Conservation (phyloP, 2,113 vertebrate species). For the Nothobranchius kuhntae region DNA sequence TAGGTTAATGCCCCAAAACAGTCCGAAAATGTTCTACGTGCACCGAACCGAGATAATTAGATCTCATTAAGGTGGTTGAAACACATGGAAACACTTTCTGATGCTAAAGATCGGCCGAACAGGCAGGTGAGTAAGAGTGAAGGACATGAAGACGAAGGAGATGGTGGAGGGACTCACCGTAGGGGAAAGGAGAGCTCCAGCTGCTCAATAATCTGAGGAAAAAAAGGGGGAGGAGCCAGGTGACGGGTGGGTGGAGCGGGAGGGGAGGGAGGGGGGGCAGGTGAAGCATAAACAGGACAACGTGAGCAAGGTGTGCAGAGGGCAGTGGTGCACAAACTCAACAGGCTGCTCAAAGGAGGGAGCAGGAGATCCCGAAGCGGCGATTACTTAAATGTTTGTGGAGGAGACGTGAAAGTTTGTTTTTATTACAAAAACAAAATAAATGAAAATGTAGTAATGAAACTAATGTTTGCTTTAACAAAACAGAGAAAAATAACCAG, state of each 20-base stretch:
- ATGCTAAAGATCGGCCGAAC: background rate
- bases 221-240: slow-evolving; percentile 42
- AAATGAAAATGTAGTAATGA: too few relatives aligned
- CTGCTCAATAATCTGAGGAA: slow-evolving; percentile 85
- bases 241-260: slow-evolving; percentile 40
- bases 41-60: background rate
- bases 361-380: too few relatives aligned
- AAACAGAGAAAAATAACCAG: too few relatives aligned
- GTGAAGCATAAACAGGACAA: slow-evolving; percentile 49
- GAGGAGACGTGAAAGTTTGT: too few relatives aligned
- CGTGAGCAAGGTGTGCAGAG: slow-evolving; percentile 35
- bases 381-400: too few relatives aligned
- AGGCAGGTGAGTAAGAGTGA: background rate
- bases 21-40: slow-evolving; percentile 9
- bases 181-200: slow-evolving; percentile 87
- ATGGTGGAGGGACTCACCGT: slow-evolving; percentile 76
- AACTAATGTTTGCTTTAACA: too few relatives aligned
- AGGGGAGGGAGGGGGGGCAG: slow-evolving; percentile 35
- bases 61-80: background rate
- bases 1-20: background rate
- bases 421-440: too few relatives aligned
- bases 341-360: background rate
- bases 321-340: slow-evolving; percentile 25
- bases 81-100: slow-evolving; percentile 8
- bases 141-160: slow-evolving; percentile 14